Evolutionary conservation across 2,888 invertebrate genomes (phyloP).

Genomic region (Leptinotarsa rubiginosa): DNA sequence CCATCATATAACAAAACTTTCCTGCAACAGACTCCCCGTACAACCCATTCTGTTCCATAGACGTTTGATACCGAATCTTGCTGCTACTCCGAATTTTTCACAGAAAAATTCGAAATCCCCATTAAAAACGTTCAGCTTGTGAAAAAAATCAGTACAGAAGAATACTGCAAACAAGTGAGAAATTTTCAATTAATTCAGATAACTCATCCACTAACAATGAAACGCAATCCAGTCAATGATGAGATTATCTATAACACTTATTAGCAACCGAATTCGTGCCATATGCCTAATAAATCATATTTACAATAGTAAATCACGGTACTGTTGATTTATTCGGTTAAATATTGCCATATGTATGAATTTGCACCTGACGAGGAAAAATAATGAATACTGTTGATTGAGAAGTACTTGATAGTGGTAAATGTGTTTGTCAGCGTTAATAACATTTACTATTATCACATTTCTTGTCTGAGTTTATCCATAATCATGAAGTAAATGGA

Average conservation of each 20-base stretch:
- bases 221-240: neutral
- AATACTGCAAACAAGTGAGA: too few relatives aligned
- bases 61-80: too few relatives aligned
- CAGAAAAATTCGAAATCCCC: too few relatives aligned
- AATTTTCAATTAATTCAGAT: neutral
- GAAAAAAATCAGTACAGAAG: too few relatives aligned
- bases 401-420: neutral
- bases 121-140: too few relatives aligned
- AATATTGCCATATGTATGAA: conserved; percentile 1
- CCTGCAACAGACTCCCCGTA: too few relatives aligned
- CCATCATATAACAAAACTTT: too few relatives aligned
- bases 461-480: too few relatives aligned
- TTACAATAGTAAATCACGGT: conserved; percentile 2
- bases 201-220: neutral
- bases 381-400: neutral
- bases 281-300: conserved; percentile 9
- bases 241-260: conserved; percentile 6
- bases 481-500: too few relatives aligned
- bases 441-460: neutral
- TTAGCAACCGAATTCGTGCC: conserved; percentile 2
- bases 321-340: neutral
- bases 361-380: neutral
- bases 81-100: too few relatives aligned
- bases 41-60: too few relatives aligned
- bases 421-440: neutral